Conservation (phyloP, 2,797 vertebrate genomes). For the Sebastes elongatus region DNA sequence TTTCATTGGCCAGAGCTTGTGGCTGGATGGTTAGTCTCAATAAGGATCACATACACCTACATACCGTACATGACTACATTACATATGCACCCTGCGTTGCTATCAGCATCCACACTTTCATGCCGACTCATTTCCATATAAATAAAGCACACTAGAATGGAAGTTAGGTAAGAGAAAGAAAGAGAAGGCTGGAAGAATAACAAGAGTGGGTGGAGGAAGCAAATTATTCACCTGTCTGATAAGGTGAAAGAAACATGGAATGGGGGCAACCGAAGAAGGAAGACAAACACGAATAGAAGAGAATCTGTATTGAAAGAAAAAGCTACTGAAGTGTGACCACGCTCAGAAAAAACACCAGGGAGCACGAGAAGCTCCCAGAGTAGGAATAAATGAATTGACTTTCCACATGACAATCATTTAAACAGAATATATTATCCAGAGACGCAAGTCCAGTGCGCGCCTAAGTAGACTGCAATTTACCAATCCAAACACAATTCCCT, state of each 20-base stretch:
- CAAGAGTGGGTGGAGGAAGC: background rate
- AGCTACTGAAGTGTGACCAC: constrained; percentile 30
- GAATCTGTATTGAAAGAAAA: constrained; percentile 7
- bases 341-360: constrained; percentile 26
- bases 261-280: background rate
- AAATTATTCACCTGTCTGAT: constrained; percentile 9
- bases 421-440: constrained; percentile 23
- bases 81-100: background rate
- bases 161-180: background rate
- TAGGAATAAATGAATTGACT: constrained; percentile 49
- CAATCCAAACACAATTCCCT: background rate
- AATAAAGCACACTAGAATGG: background rate
- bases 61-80: background rate
- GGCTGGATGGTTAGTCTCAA: background rate
- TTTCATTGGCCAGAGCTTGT: background rate
- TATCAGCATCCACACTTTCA: background rate
- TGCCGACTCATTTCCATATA: constrained; percentile 34
- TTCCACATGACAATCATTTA: constrained; percentile 24
- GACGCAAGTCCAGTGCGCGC: background rate
- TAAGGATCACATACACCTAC: background rate
- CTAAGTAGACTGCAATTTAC: background rate
- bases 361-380: background rate
- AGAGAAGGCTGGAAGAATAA: background rate
- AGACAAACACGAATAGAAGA: background rate
- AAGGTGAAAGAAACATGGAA: background rate